Percentiles rank a stretch among this genome's conserved stretches.
Evolutionary conservation across 2,888 invertebrate genomes (phyloP).

Genomic region (Megalurothrips usitatus): DNA sequence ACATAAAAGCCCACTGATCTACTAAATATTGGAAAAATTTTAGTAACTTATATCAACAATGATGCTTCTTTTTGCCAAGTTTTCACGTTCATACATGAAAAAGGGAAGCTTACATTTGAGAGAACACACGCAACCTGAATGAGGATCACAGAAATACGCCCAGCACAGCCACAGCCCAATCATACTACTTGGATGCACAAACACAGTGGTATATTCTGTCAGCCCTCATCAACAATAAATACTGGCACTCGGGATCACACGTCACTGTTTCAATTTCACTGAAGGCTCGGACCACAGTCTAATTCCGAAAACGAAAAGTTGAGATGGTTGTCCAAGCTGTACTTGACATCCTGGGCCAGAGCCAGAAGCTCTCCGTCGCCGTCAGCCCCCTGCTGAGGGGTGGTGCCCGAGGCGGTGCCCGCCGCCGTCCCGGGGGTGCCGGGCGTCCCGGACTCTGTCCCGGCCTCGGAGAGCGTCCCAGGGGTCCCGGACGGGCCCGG

Average conservation of each 20-base stretch:
- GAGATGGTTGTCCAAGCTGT: conserved; percentile 15
- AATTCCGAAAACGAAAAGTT: conserved; percentile 9
- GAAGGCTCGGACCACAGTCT: background rate
- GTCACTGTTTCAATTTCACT: background rate
- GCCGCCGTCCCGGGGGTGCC: background rate
- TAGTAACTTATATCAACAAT: background rate
- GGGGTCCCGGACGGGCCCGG: background rate
- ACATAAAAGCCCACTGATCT: background rate
- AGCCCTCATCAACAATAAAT: background rate
- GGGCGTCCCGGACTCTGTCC: background rate
- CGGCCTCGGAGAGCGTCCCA: background rate
- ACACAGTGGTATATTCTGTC: background rate
- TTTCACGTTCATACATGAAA: no score
- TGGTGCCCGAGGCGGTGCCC: background rate
- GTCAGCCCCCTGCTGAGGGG: background rate
- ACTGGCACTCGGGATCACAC: background rate
- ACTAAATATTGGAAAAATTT: background rate
- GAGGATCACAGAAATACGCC: conserved; percentile 9
- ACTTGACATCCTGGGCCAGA: conserved; percentile 1
- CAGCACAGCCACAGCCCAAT: background rate
- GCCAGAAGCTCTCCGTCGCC: conserved; percentile 1
- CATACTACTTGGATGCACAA: background rate
- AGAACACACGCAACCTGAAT: background rate
- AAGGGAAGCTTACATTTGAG: background rate
- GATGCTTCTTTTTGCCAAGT: no score